Conservation (phyloP, 64 coral and sea anemone genomes). For the Acropora tenuis region DNA sequence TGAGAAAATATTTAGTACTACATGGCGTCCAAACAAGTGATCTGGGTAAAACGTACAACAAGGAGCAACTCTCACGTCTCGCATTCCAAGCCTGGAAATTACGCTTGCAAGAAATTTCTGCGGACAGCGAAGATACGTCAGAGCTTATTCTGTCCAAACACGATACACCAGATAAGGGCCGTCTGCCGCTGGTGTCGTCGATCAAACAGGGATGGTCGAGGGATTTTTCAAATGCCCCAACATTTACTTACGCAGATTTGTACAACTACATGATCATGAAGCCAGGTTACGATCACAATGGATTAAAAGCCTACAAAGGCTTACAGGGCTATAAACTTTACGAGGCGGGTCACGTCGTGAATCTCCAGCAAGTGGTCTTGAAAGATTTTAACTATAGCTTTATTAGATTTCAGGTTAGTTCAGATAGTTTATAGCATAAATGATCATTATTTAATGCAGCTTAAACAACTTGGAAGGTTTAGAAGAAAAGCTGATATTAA, state of each 20-base stretch:
- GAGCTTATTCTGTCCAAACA: background rate
- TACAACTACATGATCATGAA: constrained; percentile 7
- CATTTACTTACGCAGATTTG: background rate
- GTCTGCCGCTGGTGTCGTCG: background rate
- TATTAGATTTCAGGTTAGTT: background rate
- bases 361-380: background rate
- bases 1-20: no score
- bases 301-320: constrained; percentile 34
- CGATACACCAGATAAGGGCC: background rate
- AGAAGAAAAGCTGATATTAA: no score
- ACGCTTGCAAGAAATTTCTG: background rate
- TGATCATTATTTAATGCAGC: no score
- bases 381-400: constrained; percentile 23
- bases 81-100: background rate
- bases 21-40: no score
- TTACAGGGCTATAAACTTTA: constrained; percentile 34
- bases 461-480: no score
- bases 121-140: background rate
- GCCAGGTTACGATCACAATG: background rate
- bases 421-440: no score
- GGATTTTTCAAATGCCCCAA: background rate
- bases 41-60: no score
- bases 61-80: background rate
- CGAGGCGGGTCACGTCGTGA: background rate
- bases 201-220: constrained; percentile 7